phyloP scores from a whole-genome alignment of 2,797 vertebrate genomes.

The Sebastes ruberrimus region DNA sequence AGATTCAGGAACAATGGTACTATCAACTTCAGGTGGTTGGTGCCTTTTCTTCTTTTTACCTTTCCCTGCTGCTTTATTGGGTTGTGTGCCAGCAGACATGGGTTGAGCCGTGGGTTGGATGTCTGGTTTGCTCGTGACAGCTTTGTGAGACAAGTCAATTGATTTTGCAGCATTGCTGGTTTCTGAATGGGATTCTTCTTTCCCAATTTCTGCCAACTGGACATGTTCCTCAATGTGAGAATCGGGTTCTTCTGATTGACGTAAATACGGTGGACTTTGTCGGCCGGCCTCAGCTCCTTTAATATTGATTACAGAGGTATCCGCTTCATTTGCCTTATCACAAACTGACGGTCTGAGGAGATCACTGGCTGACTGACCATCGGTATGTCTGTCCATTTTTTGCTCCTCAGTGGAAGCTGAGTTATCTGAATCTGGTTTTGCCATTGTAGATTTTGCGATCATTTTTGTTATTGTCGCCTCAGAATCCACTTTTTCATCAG shows the following conservation, averaged over 20 bases:
- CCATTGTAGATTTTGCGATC: neutral
- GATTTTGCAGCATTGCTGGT: neutral
- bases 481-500: conserved; percentile 11
- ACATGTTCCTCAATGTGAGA: neutral
- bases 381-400: neutral
- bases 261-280: neutral
- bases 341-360: neutral
- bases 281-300: conserved; percentile 15
- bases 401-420: neutral
- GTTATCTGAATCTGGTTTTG: neutral
- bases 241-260: neutral
- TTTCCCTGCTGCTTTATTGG: conserved; percentile 16
- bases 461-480: neutral
- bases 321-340: conserved; percentile 4
- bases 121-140: neutral
- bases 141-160: neutral
- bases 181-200: conserved; percentile 8
- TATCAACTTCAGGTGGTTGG: neutral
- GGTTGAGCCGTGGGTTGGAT: neutral
- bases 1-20: conserved; percentile 1
- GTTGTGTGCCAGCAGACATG: neutral
- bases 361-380: conserved; percentile 2
- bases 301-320: neutral
- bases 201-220: neutral
- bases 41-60: conserved; percentile 42